These are phyloP conservation scores for Pedionomus torquatus DNA, from an alignment of 2,113 vertebrate genomes.

Conservation along the genomic window DNA sequence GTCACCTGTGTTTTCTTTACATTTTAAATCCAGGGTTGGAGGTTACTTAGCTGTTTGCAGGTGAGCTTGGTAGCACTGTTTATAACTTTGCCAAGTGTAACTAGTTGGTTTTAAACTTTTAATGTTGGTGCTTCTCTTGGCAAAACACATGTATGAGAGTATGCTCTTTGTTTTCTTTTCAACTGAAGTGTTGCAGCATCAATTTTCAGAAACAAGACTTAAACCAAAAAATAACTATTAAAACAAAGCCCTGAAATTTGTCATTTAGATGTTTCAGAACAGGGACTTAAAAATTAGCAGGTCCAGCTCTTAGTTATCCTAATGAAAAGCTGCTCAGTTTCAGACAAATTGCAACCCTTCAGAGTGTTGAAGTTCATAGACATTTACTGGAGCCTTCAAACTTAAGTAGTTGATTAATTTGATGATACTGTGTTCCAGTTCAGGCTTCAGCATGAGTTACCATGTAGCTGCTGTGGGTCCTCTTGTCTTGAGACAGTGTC, in stretches of 20 bases:
- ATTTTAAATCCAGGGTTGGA: not conserved
- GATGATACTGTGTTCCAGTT: not conserved
- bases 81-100: not conserved
- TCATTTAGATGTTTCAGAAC: not conserved
- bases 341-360: not conserved
- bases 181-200: not conserved
- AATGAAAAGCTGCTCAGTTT: not conserved
- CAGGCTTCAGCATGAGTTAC: not conserved
- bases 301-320: not conserved
- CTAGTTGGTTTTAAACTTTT: not conserved
- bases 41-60: not conserved
- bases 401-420: not conserved
- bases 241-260: not conserved
- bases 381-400: not conserved
- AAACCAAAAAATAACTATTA: not conserved
- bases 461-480: not conserved
- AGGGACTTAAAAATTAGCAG: not conserved
- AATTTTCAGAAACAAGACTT: not conserved
- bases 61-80: not conserved
- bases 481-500: not conserved
- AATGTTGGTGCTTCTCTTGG: not conserved
- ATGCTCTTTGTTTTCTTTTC: not conserved
- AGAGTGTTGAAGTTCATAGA: not conserved
- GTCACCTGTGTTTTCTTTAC: not conserved
- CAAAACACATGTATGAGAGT: fast-evolving